phyloP scores from a whole-genome alignment of 2,113 vertebrate genomes.

The Albula glossodonta region DNA sequence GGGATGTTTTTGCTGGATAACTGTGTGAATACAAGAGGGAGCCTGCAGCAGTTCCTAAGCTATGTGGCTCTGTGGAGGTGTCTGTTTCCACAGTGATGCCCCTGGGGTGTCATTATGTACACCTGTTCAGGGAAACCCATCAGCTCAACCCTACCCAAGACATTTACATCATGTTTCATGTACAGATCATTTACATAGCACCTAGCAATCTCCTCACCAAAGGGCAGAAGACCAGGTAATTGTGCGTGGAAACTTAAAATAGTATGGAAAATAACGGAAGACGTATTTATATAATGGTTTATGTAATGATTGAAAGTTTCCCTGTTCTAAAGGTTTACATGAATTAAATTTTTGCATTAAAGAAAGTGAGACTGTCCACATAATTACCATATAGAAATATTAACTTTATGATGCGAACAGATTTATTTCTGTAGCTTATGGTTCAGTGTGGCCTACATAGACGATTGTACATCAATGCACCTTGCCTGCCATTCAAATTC shows the following conservation, averaged over 20 bases:
- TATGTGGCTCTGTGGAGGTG: constrained; percentile 36
- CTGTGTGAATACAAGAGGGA: constrained; percentile 10
- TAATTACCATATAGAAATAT: too few relatives aligned
- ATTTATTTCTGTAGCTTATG: too few relatives aligned
- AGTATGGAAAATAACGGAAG: background rate
- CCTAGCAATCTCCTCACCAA: background rate
- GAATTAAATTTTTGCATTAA: too few relatives aligned
- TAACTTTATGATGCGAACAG: too few relatives aligned
- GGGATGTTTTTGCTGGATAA: background rate
- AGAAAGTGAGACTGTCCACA: too few relatives aligned
- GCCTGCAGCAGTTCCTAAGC: constrained; percentile 17
- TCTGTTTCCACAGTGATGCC: constrained; percentile 60
- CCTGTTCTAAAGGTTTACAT: too few relatives aligned
- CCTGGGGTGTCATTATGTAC: constrained; percentile 63
- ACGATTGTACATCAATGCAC: too few relatives aligned
- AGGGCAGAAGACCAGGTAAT: background rate
- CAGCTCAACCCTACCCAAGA: constrained; percentile 45
- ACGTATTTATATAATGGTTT: too few relatives aligned
- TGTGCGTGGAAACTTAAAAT: background rate
- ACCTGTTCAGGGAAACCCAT: constrained; percentile 48
- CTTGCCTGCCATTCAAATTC: too few relatives aligned
- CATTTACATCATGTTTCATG: constrained; percentile 52
- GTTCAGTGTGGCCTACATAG: background rate
- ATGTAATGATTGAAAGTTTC: too few relatives aligned
- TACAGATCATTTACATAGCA: constrained; percentile 33